Evolutionary conservation across 2,113 vertebrate genomes (phyloP).

Genomic region (Zapus hudsonius): DNA sequence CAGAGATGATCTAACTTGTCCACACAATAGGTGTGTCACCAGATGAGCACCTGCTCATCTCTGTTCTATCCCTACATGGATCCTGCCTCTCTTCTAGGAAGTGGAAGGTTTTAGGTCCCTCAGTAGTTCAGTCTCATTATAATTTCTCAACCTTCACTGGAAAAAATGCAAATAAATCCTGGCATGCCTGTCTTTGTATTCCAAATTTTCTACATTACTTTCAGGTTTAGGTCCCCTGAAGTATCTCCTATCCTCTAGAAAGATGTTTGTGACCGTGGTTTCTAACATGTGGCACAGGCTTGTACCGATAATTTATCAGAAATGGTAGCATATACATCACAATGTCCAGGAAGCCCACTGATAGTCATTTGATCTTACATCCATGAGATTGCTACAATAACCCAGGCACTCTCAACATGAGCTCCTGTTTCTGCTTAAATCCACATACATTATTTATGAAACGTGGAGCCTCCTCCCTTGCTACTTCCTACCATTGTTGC

Average conservation of each 20-base stretch:
- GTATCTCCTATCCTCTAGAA: neutral
- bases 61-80: neutral
- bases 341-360: neutral
- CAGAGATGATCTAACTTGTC: neutral
- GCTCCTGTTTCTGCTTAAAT: neutral
- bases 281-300: neutral
- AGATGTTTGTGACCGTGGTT: neutral
- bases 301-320: neutral
- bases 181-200: too few species aligned
- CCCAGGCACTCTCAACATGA: neutral
- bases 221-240: neutral
- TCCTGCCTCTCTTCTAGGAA: neutral
- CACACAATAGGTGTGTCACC: neutral
- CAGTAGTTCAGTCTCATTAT: neutral
- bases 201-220: too few species aligned
- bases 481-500: neutral
- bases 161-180: too few species aligned
- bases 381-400: neutral
- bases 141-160: neutral
- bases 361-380: neutral
- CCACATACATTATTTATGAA: neutral
- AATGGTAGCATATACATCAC: neutral
- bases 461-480: neutral
- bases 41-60: neutral
- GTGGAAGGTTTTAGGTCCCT: accelerated